A percentile compares a stretch with the other conserved stretches of the same genome.
phyloP scores from a whole-genome alignment of 2,888 invertebrate species.

The Steinernema carpocapsae region DNA sequence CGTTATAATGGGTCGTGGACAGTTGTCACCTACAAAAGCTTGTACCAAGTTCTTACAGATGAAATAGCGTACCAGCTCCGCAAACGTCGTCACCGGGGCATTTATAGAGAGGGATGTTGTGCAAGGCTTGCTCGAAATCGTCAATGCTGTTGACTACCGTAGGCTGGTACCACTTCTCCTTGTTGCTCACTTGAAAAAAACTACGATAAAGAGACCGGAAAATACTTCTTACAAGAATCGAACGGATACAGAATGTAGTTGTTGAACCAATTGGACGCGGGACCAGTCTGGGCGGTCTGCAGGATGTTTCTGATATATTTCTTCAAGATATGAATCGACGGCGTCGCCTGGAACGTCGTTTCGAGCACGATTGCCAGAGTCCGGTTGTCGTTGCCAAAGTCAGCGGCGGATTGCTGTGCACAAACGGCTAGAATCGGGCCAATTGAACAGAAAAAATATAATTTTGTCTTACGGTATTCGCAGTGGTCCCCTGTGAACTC shows the following conservation, averaged over 20 bases:
- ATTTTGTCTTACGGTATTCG: slow-evolving; percentile 45
- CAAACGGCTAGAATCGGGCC: slow-evolving; percentile 49
- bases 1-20: slow-evolving; percentile 55
- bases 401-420: slow-evolving; percentile 55
- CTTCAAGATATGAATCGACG: slow-evolving; percentile 51
- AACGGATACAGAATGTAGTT: slow-evolving; percentile 60
- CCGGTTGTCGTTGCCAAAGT: slow-evolving; percentile 50
- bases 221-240: slow-evolving; percentile 51
- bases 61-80: slow-evolving; percentile 18
- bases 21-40: slow-evolving; percentile 41
- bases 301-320: slow-evolving; percentile 33
- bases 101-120: slow-evolving; percentile 27
- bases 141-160: slow-evolving; percentile 44
- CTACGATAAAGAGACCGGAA: background rate
- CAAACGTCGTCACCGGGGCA: slow-evolving; percentile 42
- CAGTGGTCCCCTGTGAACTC: slow-evolving; percentile 56
- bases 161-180: slow-evolving; percentile 49
- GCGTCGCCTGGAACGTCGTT: slow-evolving; percentile 54
- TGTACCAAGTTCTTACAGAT: background rate
- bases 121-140: slow-evolving; percentile 51
- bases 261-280: slow-evolving; percentile 55
- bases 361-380: slow-evolving; percentile 58
- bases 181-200: slow-evolving; percentile 50
- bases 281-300: background rate
- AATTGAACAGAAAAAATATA: too few relatives aligned